Evolutionary conservation across 2,888 invertebrate genomes (phyloP).

Genomic region (Temnothorax unifasciatus): DNA sequence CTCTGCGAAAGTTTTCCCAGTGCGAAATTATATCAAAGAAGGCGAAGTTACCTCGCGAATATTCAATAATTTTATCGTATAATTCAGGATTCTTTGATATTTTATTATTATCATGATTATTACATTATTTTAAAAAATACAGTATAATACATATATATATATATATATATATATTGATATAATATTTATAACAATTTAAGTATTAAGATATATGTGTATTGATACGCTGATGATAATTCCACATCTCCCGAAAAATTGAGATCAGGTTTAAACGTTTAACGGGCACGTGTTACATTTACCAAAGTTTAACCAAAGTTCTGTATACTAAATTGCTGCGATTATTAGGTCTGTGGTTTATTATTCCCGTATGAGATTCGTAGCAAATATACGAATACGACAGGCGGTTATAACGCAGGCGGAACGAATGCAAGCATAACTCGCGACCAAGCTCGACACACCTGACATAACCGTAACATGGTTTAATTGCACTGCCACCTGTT

Average conservation of each 20-base stretch:
- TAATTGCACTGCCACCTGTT: constrained; percentile 84
- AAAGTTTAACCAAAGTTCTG: constrained; percentile 28
- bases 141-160: not conserved
- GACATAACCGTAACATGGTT: constrained; percentile 83
- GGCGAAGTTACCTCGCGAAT: constrained; percentile 9
- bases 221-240: not conserved
- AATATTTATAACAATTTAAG: not conserved
- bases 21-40: constrained; percentile 40
- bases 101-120: not conserved
- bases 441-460: constrained; percentile 67
- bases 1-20: constrained; percentile 57
- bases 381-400: constrained; percentile 45
- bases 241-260: not conserved
- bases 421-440: constrained; percentile 59
- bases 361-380: constrained; percentile 3
- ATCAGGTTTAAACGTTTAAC: not conserved
- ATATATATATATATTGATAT: not conserved
- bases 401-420: constrained; percentile 52
- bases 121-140: not conserved
- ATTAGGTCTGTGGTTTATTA: constrained; percentile 31
- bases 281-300: not conserved
- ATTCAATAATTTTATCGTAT: not conserved
- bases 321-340: not conserved
- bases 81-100: not conserved
- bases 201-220: not conserved